Evolutionary conservation across 1,140 invertebrate species (phyloP).

Genomic region (Vanessa tameamea): DNA sequence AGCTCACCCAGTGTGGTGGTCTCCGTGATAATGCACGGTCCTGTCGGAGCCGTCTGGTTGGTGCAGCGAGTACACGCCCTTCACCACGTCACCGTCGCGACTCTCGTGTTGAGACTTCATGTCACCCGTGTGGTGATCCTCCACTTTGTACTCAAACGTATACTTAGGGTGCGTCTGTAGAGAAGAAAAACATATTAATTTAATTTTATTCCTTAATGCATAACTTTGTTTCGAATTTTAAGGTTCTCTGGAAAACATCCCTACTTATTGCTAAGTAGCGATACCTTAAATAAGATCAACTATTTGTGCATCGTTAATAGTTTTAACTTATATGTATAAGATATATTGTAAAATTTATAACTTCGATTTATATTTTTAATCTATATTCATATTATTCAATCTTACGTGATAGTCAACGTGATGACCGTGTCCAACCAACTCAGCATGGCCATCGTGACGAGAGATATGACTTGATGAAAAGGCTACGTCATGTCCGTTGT

Average conservation of each 20-base stretch:
- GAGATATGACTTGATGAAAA: slow-evolving; percentile 39
- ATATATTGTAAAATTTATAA: no score
- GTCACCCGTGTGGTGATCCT: slow-evolving; percentile 70
- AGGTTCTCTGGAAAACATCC: no score
- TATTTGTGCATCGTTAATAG: no score
- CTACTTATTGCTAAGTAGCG: no score
- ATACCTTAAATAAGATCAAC: no score
- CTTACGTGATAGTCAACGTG: slow-evolving; percentile 7
- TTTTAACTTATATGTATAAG: no score
- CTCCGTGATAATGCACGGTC: slow-evolving; percentile 60
- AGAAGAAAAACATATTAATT: not conserved
- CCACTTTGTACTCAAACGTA: slow-evolving; percentile 63
- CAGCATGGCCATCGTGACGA: slow-evolving; percentile 32
- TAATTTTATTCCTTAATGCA: no score
- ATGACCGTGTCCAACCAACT: not conserved
- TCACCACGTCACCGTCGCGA: slow-evolving; percentile 54
- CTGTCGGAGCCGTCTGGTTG: slow-evolving; percentile 67
- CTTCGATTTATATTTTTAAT: no score
- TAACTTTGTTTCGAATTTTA: no score
- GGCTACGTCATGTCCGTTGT: slow-evolving; percentile 26
- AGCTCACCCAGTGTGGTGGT: slow-evolving; percentile 55
- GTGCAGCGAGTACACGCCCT: slow-evolving; percentile 58
- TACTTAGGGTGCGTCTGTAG: slow-evolving; percentile 51
- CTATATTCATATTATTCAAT: no score
- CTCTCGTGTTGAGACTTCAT: slow-evolving; percentile 55